Conservation (phyloP, 2,797 vertebrate species). For the Microcaecilia unicolor region DNA sequence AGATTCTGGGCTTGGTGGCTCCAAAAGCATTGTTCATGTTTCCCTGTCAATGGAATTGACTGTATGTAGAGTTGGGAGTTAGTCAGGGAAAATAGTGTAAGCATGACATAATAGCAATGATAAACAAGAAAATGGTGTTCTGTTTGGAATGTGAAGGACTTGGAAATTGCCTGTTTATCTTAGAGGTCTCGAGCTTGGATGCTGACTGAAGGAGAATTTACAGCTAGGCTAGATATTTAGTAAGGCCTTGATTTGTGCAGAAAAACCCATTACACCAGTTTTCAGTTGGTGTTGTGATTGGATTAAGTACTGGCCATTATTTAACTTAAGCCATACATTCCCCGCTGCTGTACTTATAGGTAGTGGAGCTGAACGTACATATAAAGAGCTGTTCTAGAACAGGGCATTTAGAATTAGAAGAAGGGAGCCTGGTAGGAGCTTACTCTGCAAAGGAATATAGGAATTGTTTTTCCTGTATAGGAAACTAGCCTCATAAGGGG, state of each 20-base stretch:
- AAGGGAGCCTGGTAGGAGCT: no score
- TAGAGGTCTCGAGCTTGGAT: slow-evolving; percentile 28
- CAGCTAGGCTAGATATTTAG: slow-evolving; percentile 10
- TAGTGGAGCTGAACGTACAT: no score
- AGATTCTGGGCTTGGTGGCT: neutral
- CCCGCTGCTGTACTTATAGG: no score
- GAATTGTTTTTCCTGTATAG: no score
- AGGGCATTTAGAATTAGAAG: no score
- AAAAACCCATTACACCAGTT: slow-evolving; percentile 14
- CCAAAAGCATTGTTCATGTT: neutral
- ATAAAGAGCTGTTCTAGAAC: no score
- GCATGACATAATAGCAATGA: slow-evolving; percentile 3
- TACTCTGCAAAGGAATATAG: no score
- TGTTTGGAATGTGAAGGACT: slow-evolving; percentile 15
- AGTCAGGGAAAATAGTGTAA: neutral
- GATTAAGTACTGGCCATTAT: no score
- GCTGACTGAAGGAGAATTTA: slow-evolving; percentile 22
- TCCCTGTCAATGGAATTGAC: accelerated
- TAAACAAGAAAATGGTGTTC: slow-evolving; percentile 24
- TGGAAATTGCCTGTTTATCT: slow-evolving; percentile 28
- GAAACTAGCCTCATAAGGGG: no score
- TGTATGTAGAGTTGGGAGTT: neutral
- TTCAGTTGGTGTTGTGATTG: no score
- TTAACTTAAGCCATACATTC: neutral
- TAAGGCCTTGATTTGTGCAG: slow-evolving; percentile 24